Evolutionary conservation across 2,113 vertebrate species (phyloP), one percentile per base, ranked within the genome.

Genomic region (Gymnobelideus leadbeateri): DNA sequence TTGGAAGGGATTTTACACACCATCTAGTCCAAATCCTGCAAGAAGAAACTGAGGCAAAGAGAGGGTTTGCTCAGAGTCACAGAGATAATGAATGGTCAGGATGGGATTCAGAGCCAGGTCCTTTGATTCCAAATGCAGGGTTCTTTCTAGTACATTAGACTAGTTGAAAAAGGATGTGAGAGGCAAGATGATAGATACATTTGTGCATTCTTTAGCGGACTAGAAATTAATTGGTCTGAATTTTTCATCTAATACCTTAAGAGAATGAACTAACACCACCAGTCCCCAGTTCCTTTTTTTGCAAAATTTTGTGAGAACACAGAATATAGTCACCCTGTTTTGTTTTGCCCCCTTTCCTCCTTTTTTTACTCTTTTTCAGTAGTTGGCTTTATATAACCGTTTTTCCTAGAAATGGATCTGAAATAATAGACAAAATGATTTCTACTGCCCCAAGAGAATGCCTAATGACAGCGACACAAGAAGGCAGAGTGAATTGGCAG

Each of bases 341-440:
- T 37, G 46, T 24, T 0, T 9, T 3, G 9, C 24, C 23, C 50
- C 28, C n/a, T 46, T n/a, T 89, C 12, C 8, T 77, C 11, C 61
- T 43, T 89, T 93, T 52, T 92, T 92, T 16, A 28, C 46, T 91
- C 49, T 47, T 53, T 94, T 46, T 49, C 51, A 51, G 2, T 51
- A 19, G 0, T 92, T 84, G 68, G 19, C 31, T 46, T 43, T 2
- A 0, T n/a, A n/a, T 53, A 77, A 53, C 8, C 51, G 46, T 95
- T 94, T 95, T 47, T 55, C 94, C 96, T 91, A 93, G n/a, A 61
- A 91, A 19, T 9, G 51, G 1, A 52, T 91, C 51, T 94, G 31
- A 46, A 9, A 1, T 46, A 90, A 47, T 26, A 46, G 57, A 93
- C 47, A 5, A 1, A 46, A 90, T 84, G 47, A 91, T 43, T 43